phyloP scores from a whole-genome alignment of 2,888 invertebrate genomes.

The Athetis lepigone region DNA sequence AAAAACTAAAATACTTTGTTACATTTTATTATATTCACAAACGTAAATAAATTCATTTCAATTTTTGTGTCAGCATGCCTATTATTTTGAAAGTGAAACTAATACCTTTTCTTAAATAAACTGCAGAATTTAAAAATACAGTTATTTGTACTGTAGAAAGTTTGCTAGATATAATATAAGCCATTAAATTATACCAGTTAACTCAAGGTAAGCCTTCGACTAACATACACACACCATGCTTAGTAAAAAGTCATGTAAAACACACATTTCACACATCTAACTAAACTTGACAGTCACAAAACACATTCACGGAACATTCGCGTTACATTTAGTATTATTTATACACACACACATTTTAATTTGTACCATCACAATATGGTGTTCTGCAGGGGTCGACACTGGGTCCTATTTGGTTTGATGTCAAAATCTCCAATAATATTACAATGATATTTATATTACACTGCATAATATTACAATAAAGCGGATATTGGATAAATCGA shows the following conservation, averaged over 20 bases:
- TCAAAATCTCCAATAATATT: slow-evolving; percentile 12
- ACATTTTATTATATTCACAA: background rate
- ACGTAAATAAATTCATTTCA: slow-evolving; percentile 1
- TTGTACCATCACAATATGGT: slow-evolving; percentile 52
- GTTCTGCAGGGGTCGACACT: slow-evolving; percentile 64
- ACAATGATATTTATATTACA: background rate
- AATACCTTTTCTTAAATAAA: background rate
- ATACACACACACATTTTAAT: slow-evolving; percentile 48
- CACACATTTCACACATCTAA: slow-evolving; percentile 48
- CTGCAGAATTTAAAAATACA: slow-evolving; percentile 3
- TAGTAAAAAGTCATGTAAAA: slow-evolving; percentile 37
- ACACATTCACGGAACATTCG: slow-evolving; percentile 49
- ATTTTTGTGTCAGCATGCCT: slow-evolving; percentile 22
- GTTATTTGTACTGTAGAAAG: slow-evolving; percentile 1
- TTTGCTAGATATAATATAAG: slow-evolving; percentile 34
- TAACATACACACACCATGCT: slow-evolving; percentile 60
- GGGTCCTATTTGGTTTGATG: slow-evolving; percentile 56
- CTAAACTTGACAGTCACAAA: slow-evolving; percentile 57
- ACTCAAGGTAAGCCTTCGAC: slow-evolving; percentile 63
- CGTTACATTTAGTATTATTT: slow-evolving; percentile 42
- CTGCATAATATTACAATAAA: background rate
- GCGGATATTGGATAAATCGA: too few relatives aligned
- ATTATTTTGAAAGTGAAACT: slow-evolving; percentile 5
- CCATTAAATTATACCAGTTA: slow-evolving; percentile 42
- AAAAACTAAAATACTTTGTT: background rate